Evolutionary conservation across 2,797 vertebrate species (phyloP), one percentile per base, ranked within the genome.

Genomic region (Myripristis jacobus): DNA sequence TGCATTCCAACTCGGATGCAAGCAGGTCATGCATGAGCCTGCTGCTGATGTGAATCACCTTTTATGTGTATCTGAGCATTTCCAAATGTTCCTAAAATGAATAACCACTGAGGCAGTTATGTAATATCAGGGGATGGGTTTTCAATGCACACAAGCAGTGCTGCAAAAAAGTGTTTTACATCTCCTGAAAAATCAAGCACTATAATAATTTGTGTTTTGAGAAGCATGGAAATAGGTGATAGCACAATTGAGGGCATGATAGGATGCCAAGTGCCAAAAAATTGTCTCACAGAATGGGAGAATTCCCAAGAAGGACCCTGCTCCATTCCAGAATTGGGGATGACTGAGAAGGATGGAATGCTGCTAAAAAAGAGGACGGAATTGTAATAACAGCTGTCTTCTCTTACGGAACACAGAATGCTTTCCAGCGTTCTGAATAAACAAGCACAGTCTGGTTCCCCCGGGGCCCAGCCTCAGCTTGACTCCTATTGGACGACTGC

Each of bases 341-440:
- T 77, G 79, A 84, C 16, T 6, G 60, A 79, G 73, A 79, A 73
- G 63, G 43, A 73, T 84, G 89, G 90, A 92, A 94, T 87, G 86
- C 81, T 63, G 79, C 73, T 73, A 70, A 86, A 58, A 83, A 89
- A 80, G 70, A 87, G 79, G 80, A 86, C 85, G 66, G 83, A 87
- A 93, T 91, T 92, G 84, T 91, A 91, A 92, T 82, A 93, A 93
- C 92, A 94, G 92, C 93, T 94, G 93, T 91, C 84, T 92, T 87
- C 84, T 92, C 87, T 94, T 92, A 91, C 68, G 83, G 92, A 92
- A 90, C 89, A 87, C 79, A 86, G 88, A 91, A 89, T 87, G 85
- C 91, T 93, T 88, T 93, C 88, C 90, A 92, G 89, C 82, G 80
- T 92, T 92, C 85, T 90, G 92, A 92, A 92, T 90, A 93, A 94